These are phyloP conservation scores for Drosophila bunnanda DNA, from an alignment of 2,888 invertebrate species.

Conservation along the genomic window DNA sequence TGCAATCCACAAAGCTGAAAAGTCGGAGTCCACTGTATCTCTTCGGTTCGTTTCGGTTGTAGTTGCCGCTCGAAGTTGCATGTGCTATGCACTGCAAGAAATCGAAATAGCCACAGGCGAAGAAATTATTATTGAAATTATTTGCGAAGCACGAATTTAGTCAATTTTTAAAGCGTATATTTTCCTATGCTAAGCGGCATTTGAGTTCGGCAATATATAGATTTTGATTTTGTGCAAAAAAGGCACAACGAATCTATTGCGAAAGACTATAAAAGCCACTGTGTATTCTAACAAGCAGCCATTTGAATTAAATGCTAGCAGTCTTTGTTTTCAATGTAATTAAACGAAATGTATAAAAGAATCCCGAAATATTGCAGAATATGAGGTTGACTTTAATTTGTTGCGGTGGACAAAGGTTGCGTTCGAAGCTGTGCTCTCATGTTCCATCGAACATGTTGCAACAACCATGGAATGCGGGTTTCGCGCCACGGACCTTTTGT, in stretches of 20 bases:
- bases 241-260: no score
- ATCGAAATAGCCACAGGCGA: neutral
- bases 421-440: neutral
- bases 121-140: neutral
- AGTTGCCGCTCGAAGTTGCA: neutral
- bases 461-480: neutral
- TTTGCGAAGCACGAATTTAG: neutral
- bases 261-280: no score
- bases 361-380: neutral
- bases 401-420: neutral
- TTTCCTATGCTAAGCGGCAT: no score
- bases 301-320: neutral
- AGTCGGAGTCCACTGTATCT: no score
- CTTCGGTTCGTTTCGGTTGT: neutral
- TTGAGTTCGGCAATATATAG: no score
- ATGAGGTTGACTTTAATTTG: neutral
- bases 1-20: no score
- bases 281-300: neutral
- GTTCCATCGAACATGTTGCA: neutral
- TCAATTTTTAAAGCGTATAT: no score
- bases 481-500: neutral
- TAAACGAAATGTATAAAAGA: neutral
- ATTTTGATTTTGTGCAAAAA: no score
- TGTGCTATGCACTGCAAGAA: neutral
- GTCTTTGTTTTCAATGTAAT: neutral